Evolutionary conservation across 2,797 vertebrate species (phyloP).

Genomic region (Schizothorax lantsangensis): DNA sequence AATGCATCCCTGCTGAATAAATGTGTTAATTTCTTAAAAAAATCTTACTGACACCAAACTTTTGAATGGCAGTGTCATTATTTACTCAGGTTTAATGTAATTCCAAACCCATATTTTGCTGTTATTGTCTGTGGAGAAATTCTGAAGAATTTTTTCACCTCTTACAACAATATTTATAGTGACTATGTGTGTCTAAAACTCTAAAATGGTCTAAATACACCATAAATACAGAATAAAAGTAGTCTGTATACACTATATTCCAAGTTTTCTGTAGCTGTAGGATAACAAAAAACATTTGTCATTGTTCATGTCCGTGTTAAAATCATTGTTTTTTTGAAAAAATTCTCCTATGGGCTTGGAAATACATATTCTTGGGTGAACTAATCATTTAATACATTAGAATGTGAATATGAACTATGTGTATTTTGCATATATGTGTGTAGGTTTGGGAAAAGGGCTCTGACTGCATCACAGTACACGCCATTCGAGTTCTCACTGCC

Average conservation of each 20-base stretch:
- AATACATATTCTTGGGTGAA: not conserved
- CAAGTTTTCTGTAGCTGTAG: not conserved
- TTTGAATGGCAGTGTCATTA: not conserved
- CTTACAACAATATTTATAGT: not conserved
- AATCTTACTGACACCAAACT: not conserved
- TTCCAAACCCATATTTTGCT: not conserved
- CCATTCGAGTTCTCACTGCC: conserved; percentile 90
- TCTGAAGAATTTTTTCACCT: not conserved
- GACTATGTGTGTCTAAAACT: not conserved
- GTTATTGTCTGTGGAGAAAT: not conserved
- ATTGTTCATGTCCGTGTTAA: not conserved
- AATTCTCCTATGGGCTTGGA: not conserved
- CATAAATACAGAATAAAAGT: not conserved
- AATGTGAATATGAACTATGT: conserved; percentile 1
- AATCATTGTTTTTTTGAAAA: not conserved
- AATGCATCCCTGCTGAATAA: not conserved
- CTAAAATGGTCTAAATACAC: not conserved
- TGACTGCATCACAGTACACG: conserved; percentile 91
- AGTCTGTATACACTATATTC: not conserved
- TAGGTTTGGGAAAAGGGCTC: conserved; percentile 84
- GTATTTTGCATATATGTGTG: conserved; percentile 53
- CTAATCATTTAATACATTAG: not conserved
- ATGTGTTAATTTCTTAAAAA: not conserved
- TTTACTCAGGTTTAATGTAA: conserved; percentile 3
- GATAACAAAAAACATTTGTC: no score